A percentile compares a stretch with the other conserved stretches of the same genome.
Evolutionary conservation across 1,140 invertebrate species (phyloP).

Genomic region (Heliconius congener): DNA sequence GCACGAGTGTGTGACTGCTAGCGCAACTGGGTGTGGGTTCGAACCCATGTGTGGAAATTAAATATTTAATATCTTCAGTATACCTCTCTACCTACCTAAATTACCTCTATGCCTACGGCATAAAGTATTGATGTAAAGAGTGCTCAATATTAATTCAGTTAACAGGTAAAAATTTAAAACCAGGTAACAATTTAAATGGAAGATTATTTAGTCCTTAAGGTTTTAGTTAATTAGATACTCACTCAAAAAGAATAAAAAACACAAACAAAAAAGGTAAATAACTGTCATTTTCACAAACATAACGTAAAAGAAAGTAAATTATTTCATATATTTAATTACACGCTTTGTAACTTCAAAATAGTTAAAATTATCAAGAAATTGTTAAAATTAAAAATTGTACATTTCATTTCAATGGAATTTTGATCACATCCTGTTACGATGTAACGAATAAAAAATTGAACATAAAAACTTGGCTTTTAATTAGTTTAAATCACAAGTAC

Average conservation of each 20-base stretch:
- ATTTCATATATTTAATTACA: slow-evolving; percentile 32
- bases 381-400: not conserved
- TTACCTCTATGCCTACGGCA: too few species aligned
- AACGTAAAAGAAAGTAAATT: slow-evolving; percentile 13
- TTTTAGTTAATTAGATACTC: slow-evolving; percentile 8
- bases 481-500: not conserved
- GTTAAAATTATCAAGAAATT: not conserved
- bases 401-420: slow-evolving; percentile 9
- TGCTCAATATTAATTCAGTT: too few species aligned
- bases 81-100: too few species aligned
- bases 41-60: too few species aligned
- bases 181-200: too few species aligned
- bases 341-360: slow-evolving; percentile 22
- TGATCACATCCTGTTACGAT: slow-evolving; percentile 3
- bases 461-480: slow-evolving; percentile 1
- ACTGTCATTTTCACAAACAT: slow-evolving; percentile 21
- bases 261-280: slow-evolving; percentile 7
- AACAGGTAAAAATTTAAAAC: too few species aligned
- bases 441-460: slow-evolving; percentile 2
- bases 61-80: too few species aligned
- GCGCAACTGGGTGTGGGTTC: too few species aligned
- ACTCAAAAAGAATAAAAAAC: slow-evolving; percentile 34
- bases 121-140: too few species aligned
- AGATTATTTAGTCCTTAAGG: too few species aligned
- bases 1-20: too few species aligned